Base-by-base conservation (phyloP, 1,140 invertebrate species). In the Papilio xuthus region DNA sequence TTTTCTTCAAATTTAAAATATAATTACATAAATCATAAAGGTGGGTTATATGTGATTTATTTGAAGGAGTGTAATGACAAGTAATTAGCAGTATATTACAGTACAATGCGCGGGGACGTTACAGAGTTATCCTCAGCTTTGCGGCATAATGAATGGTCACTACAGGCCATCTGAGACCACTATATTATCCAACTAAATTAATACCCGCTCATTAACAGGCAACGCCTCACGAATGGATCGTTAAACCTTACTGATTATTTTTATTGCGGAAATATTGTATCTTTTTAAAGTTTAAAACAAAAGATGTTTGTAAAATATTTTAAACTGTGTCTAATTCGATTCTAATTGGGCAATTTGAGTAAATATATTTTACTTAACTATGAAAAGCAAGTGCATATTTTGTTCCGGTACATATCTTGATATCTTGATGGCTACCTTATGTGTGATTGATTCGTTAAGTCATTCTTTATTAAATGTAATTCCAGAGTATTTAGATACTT, bases 61-160 rank as follows among this genome's bases (percentile, higher is more conserved):
- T 84, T 82, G 86, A 86, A 85, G 82, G 77, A 83, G 85, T 77
- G 79, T 89, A 92, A 91, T 88, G 88, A 88, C 88, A 88, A 90
- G 88, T 90, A 88, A 92, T 92, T 90, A 87, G 87, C 86, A 88
- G 86, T 88, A 86, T 84, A 91, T 90, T 90, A 88, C 82, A 77
- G 82, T 81, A 77, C 81, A 81, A 79, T 80, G 83, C 81, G 82
- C 84, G 80, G 86, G 84, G 89, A 87, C 88, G 87, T 88, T 86
- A 85, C 83, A 81, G 87, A 86, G 87, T 90, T 90, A 90, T 89
- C 86, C 88, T 86, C 81, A 88, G 89, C 88, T 92, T 90, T 89
- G 86, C 77, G 75, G 78, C 53, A 76, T 90, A 90, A 92, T 91
- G 83, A 83, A 91, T 84, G 89, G 83, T 85, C 87, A 85, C 83